These are phyloP conservation scores for Notothenia rossii DNA, from an alignment of 2,113 vertebrate genomes.

Conservation along the genomic window DNA sequence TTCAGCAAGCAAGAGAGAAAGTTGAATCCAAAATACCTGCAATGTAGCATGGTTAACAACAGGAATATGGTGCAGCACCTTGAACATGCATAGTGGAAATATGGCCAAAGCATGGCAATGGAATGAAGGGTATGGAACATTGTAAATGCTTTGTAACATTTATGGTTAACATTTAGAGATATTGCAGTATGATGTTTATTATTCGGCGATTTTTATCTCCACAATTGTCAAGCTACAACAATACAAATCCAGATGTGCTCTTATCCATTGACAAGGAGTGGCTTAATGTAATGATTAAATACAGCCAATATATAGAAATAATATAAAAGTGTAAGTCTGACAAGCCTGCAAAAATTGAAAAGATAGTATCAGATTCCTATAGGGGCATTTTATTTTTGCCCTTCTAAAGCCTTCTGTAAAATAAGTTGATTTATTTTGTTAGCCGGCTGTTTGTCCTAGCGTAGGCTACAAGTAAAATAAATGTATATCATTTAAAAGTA, in stretches of 20 bases:
- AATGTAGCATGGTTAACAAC: background rate
- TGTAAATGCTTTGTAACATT: background rate
- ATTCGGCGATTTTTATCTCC: background rate
- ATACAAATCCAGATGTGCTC: background rate
- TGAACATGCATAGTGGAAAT: background rate
- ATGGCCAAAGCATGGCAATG: background rate
- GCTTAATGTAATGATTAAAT: background rate
- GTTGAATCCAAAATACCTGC: background rate
- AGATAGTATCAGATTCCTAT: background rate
- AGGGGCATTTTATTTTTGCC: background rate
- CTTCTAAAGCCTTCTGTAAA: slow-evolving; percentile 9
- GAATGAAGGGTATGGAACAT: slow-evolving; percentile 4
- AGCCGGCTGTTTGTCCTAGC: slow-evolving; percentile 6
- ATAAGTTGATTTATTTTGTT: slow-evolving; percentile 35
- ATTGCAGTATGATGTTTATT: background rate
- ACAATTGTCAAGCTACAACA: background rate
- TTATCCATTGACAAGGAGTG: background rate
- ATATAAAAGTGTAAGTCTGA: background rate
- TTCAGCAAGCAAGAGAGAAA: background rate
- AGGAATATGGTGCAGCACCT: background rate
- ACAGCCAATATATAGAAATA: background rate
- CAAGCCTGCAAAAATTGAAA: background rate
- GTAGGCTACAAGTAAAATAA: slow-evolving; percentile 13
- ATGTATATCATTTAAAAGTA: slow-evolving; percentile 54
- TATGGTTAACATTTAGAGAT: background rate